A percentile compares a stretch with the other conserved stretches of the same genome.
Evolutionary conservation across 2,888 invertebrate genomes (phyloP).

Genomic region (Carterocephalus palaemon): DNA sequence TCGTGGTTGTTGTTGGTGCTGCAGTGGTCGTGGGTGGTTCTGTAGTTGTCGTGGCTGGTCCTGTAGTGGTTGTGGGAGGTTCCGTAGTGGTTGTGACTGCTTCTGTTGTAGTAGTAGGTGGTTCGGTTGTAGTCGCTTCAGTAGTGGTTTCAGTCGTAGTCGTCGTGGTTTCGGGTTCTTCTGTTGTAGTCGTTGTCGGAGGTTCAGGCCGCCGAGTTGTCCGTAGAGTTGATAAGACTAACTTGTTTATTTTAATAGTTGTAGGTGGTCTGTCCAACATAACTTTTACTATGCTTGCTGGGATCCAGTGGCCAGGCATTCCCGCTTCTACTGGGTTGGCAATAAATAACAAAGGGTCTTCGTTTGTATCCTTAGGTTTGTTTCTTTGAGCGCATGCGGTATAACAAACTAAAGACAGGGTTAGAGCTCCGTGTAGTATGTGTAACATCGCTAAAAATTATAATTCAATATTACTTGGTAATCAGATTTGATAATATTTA

Average conservation of each 20-base stretch:
- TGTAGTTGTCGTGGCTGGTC: not conserved
- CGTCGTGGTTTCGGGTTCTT: not conserved
- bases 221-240: too few relatives aligned
- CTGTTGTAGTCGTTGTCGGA: too few relatives aligned
- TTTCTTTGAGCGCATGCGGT: not conserved
- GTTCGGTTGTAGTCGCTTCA: not conserved
- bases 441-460: slow-evolving; percentile 16
- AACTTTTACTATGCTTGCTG: slow-evolving; percentile 44
- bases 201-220: too few relatives aligned
- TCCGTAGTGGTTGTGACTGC: not conserved
- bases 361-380: slow-evolving; percentile 25
- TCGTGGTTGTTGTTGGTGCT: not conserved
- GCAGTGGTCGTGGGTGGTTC: slow-evolving; percentile 7
- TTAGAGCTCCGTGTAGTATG: slow-evolving; percentile 9
- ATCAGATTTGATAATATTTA: too few relatives aligned
- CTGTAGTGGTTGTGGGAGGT: not conserved
- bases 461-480: too few relatives aligned
- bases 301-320: slow-evolving; percentile 56
- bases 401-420: slow-evolving; percentile 7
- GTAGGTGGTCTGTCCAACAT: slow-evolving; percentile 29
- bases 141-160: not conserved
- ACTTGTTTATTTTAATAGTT: too few relatives aligned
- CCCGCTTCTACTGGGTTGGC: slow-evolving; percentile 51
- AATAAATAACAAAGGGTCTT: slow-evolving; percentile 47
- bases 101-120: not conserved